Evolutionary conservation across 2,888 invertebrate species (phyloP), one percentile per base, ranked within the genome.

Genomic region (Chloroclysta siterata): DNA sequence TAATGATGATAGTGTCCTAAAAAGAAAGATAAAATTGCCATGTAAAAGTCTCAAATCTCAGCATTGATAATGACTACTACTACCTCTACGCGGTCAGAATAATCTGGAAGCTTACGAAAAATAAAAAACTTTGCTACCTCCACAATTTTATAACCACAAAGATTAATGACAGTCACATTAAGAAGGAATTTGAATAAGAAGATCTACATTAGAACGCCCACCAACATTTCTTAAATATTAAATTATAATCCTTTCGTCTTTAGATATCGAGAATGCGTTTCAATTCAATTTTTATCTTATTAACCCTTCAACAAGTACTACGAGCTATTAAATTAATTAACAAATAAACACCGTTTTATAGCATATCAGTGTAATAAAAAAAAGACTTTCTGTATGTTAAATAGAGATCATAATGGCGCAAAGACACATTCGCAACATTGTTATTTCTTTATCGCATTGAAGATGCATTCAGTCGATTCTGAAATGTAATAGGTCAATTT

Each of bases 161-260:
- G 65, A 65, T 65, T 65, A 63, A 63, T 60, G 60, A 66, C 63
- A 61, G 50, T 66, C 59, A 50, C 59, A 63, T 62, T 60, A 59
- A n/a, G 50, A 63, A 57, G 66, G 68, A 65, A 70, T 70, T 57
- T 63, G 53, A 68, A 77, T 78, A 79, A 78, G 76, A 78, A 79
- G 76, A 74, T 74, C 69, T 56, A 68, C 75, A 74, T 75, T 72
- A 69, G 58, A 51, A 64, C 69, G 68, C 71, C 71, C 69, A 70
- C 71, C 56, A 76, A 75, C 74, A 63, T 63, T 68, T 68, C 62
- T 70, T 71, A 69, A 52, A 70, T 72, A 67, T 66, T 69, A 75
- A 60, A 68, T 70, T 63, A 78, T 82, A 83, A 78, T 81, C 81
- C 82, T 80, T 72, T 74, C 72, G 78, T 70, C 78, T 83, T 81